Conservation (phyloP, 2,888 invertebrate genomes). For the Drosophila pseudotalamancana region DNA sequence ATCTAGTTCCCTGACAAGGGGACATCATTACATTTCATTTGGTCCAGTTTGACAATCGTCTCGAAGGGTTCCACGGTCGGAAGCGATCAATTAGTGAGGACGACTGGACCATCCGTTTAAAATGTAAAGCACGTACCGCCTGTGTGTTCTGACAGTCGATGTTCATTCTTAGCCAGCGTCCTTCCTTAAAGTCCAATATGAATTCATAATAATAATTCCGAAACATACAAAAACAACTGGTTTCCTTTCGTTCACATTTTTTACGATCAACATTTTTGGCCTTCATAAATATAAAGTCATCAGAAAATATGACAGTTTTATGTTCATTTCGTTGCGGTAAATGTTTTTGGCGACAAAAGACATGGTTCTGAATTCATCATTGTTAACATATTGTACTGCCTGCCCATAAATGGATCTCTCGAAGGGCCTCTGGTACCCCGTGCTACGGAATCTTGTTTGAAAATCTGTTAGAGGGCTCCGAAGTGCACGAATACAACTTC, state of each 20-base stretch:
- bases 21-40: slow-evolving; percentile 69
- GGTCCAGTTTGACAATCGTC: slow-evolving; percentile 60
- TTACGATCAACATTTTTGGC: slow-evolving; percentile 68
- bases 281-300: slow-evolving; percentile 81
- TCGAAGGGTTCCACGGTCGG: slow-evolving; percentile 62
- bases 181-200: slow-evolving; percentile 62
- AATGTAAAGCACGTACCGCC: slow-evolving; percentile 84
- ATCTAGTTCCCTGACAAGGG: slow-evolving; percentile 68
- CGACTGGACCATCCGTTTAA: slow-evolving; percentile 76
- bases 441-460: not conserved
- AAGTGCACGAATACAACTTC: not conserved
- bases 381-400: slow-evolving; percentile 63
- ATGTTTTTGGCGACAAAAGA: slow-evolving; percentile 76
- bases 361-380: slow-evolving; percentile 74
- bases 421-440: slow-evolving; percentile 8
- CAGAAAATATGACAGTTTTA: slow-evolving; percentile 81
- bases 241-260: slow-evolving; percentile 18
- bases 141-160: slow-evolving; percentile 81
- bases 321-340: slow-evolving; percentile 76
- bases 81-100: slow-evolving; percentile 82
- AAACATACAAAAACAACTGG: slow-evolving; percentile 58
- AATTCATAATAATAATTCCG: slow-evolving; percentile 73
- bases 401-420: slow-evolving; percentile 47
- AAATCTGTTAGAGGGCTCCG: slow-evolving; percentile 2
- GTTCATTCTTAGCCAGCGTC: slow-evolving; percentile 41